phyloP scores from a whole-genome alignment of 2,888 invertebrate genomes.

The Drosophila bunnanda region DNA sequence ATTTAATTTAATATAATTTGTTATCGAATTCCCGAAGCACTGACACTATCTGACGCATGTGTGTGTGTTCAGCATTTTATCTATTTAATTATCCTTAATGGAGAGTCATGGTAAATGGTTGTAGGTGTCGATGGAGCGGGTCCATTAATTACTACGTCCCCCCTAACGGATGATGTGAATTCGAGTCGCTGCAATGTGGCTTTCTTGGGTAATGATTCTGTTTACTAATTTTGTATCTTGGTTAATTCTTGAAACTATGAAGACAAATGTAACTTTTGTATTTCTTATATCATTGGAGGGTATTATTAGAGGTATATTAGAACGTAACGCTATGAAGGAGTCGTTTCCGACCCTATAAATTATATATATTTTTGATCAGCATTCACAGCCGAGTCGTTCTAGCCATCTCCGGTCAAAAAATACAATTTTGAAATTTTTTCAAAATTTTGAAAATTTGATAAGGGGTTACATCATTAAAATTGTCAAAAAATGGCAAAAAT shows the following conservation, averaged over 20 bases:
- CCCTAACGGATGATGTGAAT: background rate
- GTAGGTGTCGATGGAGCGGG: background rate
- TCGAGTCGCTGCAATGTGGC: background rate
- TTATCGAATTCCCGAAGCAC: background rate
- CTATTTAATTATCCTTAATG: slow-evolving; percentile 7
- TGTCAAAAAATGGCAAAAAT: too few relatives aligned
- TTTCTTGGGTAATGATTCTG: too few relatives aligned
- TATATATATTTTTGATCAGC: too few relatives aligned
- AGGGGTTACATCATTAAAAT: too few relatives aligned
- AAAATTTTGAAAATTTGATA: too few relatives aligned
- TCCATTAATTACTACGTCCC: background rate
- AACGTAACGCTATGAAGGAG: too few relatives aligned
- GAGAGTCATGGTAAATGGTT: background rate
- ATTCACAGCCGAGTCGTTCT: too few relatives aligned
- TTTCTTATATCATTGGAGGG: too few relatives aligned
- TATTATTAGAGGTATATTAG: too few relatives aligned
- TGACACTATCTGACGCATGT: background rate
- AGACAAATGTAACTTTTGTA: background rate
- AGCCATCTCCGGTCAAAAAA: too few relatives aligned
- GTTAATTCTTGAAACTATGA: background rate
- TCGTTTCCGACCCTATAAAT: too few relatives aligned
- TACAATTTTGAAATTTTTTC: too few relatives aligned
- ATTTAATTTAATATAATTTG: background rate
- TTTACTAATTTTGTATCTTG: background rate
- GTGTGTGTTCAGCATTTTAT: slow-evolving; percentile 8